Evolutionary conservation across 1,140 invertebrate genomes (phyloP), one percentile per base, ranked within the genome.

Genomic region (Drosophila triauraria): DNA sequence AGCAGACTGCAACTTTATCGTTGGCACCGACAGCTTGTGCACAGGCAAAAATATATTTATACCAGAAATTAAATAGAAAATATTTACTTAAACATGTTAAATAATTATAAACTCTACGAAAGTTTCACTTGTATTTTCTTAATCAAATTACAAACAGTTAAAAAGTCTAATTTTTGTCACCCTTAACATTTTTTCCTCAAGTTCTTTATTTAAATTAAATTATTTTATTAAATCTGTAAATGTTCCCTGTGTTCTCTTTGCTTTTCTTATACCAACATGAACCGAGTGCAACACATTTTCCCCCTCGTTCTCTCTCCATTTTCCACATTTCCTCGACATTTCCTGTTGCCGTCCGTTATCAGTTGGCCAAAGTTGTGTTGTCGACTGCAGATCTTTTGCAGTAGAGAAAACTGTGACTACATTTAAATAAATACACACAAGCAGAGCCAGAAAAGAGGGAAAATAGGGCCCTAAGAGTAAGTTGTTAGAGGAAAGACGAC

Each of bases 1-100:
- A 51, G 51, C 83, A 75, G 82, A 85, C 75, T 82, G 83, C 80
- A 88, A 88, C 84, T 88, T 87, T 87, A 88, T 87, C 83, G 83
- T 82, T 70, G 50, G 47, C 51, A 71, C 57, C 43, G 59, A 50
- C 48, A 47, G 64, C 58, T 64, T 64, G 35, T 57, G 12, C 61
- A n/a, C n/a, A 5, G 10, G 17, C 2, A 43, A 4, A 51, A 65
- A 0, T 15, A 9, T 51, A 3, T 17, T 17, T 27, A 20, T 35
- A 13, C 12, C 0, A 30, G 30, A 51, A 10, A 2, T 30, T 12
- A 7, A 12, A 27, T 10, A 20, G 2, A 2, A 6, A 42, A 15
- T 4, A 40, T 40, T 23, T 17, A n/a, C 8, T 20, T 35, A 50
- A 17, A 6, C 4, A 7, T 8, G 2, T 3, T 0, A 38, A 38